Evolutionary conservation across 2,888 invertebrate species (phyloP), one percentile per base, ranked within the genome.

Genomic region (Nebria salina): DNA sequence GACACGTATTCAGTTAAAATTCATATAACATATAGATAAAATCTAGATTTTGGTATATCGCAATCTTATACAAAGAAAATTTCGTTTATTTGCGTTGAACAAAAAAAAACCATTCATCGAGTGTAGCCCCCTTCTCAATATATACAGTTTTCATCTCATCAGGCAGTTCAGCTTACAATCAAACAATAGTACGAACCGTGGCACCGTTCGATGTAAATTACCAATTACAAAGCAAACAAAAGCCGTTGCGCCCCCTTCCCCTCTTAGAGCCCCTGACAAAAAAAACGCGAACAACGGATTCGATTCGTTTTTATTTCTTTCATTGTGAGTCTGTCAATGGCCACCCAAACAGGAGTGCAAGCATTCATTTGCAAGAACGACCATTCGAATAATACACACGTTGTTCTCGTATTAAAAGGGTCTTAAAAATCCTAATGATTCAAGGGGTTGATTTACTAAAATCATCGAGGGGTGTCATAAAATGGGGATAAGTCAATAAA

Each of bases 161-260:
- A 34, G 4, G 34, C 54, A 54, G 54, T 8, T 54, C 54, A 54
- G 54, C 54, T 54, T 54, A 54, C 54, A 54, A 54, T 54, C 54
- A 54, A 54, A 54, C 54, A 54, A 54, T 54, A 13, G 54, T 54
- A 13, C 54, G 13, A 8, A 7, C 54, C 3, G 8, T 54, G 11
- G 13, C 54, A 54, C 54, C 54, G 13, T 54, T 54, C 54, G 54
- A 54, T 54, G 54, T 54, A 54, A 54, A 54, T 54, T 54, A 54
- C 54, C 54, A 54, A 54, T 54, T 54, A 54, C 54, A 54, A 54
- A 54, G 54, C 54, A 54, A 54, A 54, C 54, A 54, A 54, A 54
- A 54, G 54, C 11, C 54, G 8, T 8, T 54, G 54, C 8, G 8
- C 13, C 54, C 54, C 7, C 54, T 54, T 4, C 54, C 13, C 3